These are phyloP conservation scores for Gadus chalcogrammus DNA, from an alignment of 2,113 vertebrate genomes.

Conservation along the genomic window DNA sequence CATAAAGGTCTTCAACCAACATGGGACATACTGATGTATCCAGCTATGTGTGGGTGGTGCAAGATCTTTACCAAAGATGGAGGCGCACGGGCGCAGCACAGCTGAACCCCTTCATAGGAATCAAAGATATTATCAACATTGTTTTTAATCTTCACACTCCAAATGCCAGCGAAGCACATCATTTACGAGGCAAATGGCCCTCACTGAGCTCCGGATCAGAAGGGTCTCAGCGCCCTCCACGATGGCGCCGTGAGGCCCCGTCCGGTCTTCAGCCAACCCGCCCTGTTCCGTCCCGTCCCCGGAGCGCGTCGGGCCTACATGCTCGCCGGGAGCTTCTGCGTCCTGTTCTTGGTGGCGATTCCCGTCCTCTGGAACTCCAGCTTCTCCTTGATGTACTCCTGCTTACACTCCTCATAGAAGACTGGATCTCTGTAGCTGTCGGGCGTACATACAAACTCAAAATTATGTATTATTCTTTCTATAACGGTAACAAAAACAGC, in stretches of 20 bases:
- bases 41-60: no score
- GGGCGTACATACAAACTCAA: slow-evolving; percentile 20
- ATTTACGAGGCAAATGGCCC: no score
- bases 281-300: background rate
- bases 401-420: slow-evolving; percentile 90
- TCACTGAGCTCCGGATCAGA: no score
- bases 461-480: background rate
- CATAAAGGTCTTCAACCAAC: no score
- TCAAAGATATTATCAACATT: no score
- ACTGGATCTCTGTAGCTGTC: slow-evolving; percentile 84
- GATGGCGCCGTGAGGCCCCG: background rate
- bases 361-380: slow-evolving; percentile 85
- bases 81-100: no score
- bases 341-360: slow-evolving; percentile 76
- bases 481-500: background rate
- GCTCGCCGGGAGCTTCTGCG: slow-evolving; percentile 78
- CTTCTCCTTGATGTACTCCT: slow-evolving; percentile 87
- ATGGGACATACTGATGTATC: no score
- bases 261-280: background rate
- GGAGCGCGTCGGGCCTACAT: slow-evolving; percentile 61
- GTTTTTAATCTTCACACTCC: no score
- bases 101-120: no score
- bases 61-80: no score
- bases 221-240: background rate
- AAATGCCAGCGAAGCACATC: no score